Evolutionary conservation across 2,113 vertebrate genomes (phyloP).

Genomic region (Lycaon pictus): DNA sequence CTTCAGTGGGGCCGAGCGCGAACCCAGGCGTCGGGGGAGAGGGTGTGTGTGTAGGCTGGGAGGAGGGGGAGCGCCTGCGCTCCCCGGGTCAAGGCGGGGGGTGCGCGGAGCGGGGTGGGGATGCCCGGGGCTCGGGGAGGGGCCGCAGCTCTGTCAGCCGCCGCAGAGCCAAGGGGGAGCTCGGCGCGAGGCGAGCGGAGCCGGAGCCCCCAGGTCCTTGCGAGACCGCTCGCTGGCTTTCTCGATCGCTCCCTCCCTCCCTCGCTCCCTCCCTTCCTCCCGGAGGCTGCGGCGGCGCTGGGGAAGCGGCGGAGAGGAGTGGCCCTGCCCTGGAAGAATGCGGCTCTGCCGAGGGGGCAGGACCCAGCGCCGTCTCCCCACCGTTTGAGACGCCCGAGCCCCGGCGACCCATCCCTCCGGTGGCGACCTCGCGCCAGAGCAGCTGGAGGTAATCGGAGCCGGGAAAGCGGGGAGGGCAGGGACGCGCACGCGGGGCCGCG

Average conservation of each 20-base stretch:
- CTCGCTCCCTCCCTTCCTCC: conserved; percentile 68
- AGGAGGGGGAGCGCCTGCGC: conserved; percentile 52
- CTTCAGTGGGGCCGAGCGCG: conserved; percentile 17
- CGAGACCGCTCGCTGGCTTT: conserved; percentile 22
- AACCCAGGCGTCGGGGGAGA: conserved; percentile 60
- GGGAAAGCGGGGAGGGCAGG: conserved; percentile 47
- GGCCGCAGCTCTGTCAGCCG: conserved; percentile 66
- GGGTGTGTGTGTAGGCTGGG: conserved; percentile 63
- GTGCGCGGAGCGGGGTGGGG: conserved; percentile 71
- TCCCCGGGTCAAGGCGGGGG: conserved; percentile 71
- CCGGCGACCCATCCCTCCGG: not conserved
- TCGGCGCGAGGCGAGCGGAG: conserved; percentile 22
- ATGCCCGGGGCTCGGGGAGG: conserved; percentile 80
- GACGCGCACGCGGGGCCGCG: not conserved
- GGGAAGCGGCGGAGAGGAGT: conserved; percentile 81
- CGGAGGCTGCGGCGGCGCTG: conserved; percentile 61
- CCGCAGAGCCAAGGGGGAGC: conserved; percentile 32
- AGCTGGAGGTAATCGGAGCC: conserved; percentile 73
- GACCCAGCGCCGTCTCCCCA: conserved; percentile 53
- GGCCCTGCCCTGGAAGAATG: conserved; percentile 81
- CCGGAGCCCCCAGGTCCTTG: conserved; percentile 55
- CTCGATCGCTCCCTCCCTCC: conserved; percentile 65
- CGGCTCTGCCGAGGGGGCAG: conserved; percentile 67
- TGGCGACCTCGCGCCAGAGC: conserved; percentile 32
- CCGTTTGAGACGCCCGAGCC: conserved; percentile 36